Conservation (phyloP, 2,888 invertebrate species). For the Parnassius orleans region DNA sequence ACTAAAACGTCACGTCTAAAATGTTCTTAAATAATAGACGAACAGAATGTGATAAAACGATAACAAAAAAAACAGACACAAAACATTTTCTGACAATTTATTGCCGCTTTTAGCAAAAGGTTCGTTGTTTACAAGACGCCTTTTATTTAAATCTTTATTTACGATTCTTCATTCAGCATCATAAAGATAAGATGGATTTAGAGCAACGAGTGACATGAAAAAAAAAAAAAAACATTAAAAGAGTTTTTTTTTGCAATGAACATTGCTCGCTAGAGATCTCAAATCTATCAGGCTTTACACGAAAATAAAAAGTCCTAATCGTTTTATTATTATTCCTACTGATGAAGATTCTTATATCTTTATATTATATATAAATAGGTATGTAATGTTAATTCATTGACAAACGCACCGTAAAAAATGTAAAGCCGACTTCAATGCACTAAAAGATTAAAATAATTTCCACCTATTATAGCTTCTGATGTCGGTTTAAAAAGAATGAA, state of each 20-base stretch:
- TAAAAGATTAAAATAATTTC: too few species aligned
- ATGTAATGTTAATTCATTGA: too few species aligned
- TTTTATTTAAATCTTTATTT: constrained; percentile 76
- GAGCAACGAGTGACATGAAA: constrained; percentile 30
- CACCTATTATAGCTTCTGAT: too few species aligned
- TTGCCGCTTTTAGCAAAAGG: constrained; percentile 75
- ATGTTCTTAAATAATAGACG: constrained; percentile 15
- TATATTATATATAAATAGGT: too few species aligned
- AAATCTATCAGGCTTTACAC: too few species aligned
- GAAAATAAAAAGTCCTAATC: too few species aligned
- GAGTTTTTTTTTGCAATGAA: not conserved
- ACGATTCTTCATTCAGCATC: constrained; percentile 62
- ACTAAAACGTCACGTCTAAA: constrained; percentile 1
- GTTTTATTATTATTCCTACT: too few species aligned
- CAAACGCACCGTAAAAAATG: too few species aligned
- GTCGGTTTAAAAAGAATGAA: too few species aligned
- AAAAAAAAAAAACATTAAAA: not conserved
- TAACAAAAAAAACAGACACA: constrained; percentile 21
- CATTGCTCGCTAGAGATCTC: too few species aligned
- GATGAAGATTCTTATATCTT: too few species aligned
- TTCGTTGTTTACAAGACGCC: constrained; percentile 75
- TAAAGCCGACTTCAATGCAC: too few species aligned
- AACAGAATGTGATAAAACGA: constrained; percentile 15
- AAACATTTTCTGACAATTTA: constrained; percentile 53
- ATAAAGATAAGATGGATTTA: constrained; percentile 62